Evolutionary conservation across 2,888 invertebrate genomes (phyloP).

Genomic region (Stenolophus ochropezus): DNA sequence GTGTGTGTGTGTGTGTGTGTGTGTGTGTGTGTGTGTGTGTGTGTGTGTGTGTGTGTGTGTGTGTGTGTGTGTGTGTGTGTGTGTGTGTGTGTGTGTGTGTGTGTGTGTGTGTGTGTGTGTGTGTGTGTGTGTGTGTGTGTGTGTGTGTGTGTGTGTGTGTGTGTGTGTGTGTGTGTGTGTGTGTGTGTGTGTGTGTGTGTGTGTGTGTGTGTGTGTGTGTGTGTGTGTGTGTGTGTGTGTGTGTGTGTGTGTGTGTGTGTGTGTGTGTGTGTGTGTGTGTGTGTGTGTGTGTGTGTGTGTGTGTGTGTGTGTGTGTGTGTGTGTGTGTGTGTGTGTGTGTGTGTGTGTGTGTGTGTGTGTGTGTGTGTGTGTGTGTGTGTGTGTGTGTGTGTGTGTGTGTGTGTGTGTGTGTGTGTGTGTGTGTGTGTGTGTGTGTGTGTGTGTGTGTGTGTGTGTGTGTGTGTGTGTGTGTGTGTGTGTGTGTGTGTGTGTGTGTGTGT

Average conservation of each 20-base stretch:
- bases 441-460: slow-evolving; percentile 6
- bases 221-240: slow-evolving; percentile 6
- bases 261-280: slow-evolving; percentile 6
- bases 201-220: slow-evolving; percentile 6
- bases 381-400: slow-evolving; percentile 6
- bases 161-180: slow-evolving; percentile 6
- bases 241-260: slow-evolving; percentile 6
- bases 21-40: slow-evolving; percentile 6
- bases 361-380: slow-evolving; percentile 6
- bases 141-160: slow-evolving; percentile 6
- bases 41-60: slow-evolving; percentile 6
- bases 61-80: slow-evolving; percentile 6
- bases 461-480: slow-evolving; percentile 6
- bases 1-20: slow-evolving; percentile 6
- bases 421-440: slow-evolving; percentile 6
- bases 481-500: slow-evolving; percentile 6
- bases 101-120: slow-evolving; percentile 6
- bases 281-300: slow-evolving; percentile 6
- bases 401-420: slow-evolving; percentile 6
- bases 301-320: slow-evolving; percentile 6
- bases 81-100: slow-evolving; percentile 6
- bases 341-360: slow-evolving; percentile 6
- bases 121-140: slow-evolving; percentile 6
- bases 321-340: slow-evolving; percentile 6
- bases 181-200: slow-evolving; percentile 6